A percentile compares a stretch with the other conserved stretches of the same genome.
Conservation (phyloP, 2,113 vertebrate species). For the Typhlomys cinereus region DNA sequence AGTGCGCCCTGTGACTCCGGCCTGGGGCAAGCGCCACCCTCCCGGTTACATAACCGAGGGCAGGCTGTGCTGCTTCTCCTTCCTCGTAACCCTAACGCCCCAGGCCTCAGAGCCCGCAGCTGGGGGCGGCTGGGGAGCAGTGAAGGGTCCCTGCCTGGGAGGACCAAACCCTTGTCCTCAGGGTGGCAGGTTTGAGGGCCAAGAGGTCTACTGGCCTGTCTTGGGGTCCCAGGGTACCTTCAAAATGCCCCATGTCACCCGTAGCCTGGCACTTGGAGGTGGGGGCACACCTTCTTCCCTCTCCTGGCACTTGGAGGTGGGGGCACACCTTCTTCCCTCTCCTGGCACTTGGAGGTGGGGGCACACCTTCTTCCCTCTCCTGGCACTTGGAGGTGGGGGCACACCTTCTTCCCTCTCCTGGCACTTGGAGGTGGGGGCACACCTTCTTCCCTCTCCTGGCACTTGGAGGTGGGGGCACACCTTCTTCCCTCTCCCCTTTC, state of each 20-base stretch:
- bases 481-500: background rate
- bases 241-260: background rate
- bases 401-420: no score
- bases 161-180: background rate
- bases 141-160: background rate
- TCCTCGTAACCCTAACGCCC: slow-evolving; percentile 43
- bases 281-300: background rate
- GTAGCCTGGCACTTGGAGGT: background rate
- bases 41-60: slow-evolving; percentile 72
- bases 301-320: no score
- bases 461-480: background rate
- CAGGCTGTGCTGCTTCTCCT: slow-evolving; percentile 53
- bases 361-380: background rate
- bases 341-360: no score
- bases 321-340: background rate
- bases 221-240: background rate
- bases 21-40: slow-evolving; percentile 64
- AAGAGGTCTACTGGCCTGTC: background rate
- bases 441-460: no score
- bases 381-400: background rate
- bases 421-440: background rate
- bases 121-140: background rate
- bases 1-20: slow-evolving; percentile 61
- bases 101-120: background rate
- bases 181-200: background rate